A percentile compares a stretch with the other conserved stretches of the same genome.
phyloP scores from a whole-genome alignment of 2,113 vertebrate genomes.

The Platichthys stellatus region DNA sequence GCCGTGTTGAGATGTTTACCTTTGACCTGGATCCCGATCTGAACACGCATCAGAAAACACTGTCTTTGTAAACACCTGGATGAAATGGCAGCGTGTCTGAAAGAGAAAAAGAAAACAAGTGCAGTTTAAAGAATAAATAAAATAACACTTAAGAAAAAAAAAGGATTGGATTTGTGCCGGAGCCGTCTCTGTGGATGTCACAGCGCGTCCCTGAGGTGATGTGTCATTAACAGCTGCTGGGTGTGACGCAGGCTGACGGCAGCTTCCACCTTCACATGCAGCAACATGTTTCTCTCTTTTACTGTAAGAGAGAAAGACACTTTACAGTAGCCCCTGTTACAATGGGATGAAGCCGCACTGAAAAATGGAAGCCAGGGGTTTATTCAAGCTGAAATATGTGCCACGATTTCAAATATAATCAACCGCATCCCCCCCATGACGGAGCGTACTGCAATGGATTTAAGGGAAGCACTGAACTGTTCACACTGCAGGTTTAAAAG shows the following conservation, averaged over 20 bases:
- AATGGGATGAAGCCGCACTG: neutral
- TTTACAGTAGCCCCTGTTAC: neutral
- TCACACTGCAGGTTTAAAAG: slow-evolving; percentile 15
- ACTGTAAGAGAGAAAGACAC: neutral
- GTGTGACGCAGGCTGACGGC: slow-evolving; percentile 23
- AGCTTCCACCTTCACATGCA: slow-evolving; percentile 14
- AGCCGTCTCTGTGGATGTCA: slow-evolving; percentile 40
- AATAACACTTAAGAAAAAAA: neutral
- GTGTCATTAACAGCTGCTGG: slow-evolving; percentile 57
- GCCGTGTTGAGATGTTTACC: slow-evolving; percentile 44
- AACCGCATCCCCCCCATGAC: neutral
- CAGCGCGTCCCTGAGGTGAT: slow-evolving; percentile 50
- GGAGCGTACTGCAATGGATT: neutral
- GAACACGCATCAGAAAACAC: neutral
- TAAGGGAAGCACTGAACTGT: neutral
- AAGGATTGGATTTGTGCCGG: neutral
- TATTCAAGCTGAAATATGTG: neutral
- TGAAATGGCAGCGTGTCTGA: neutral
- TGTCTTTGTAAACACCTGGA: neutral
- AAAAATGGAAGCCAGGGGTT: neutral
- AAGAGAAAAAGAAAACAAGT: neutral
- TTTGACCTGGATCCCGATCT: slow-evolving; percentile 37
- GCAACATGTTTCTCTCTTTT: slow-evolving; percentile 32
- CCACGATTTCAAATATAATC: neutral
- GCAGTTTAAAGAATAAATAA: neutral